Evolutionary conservation across 2,888 invertebrate species (phyloP).

Genomic region (Teleiodes luculella): DNA sequence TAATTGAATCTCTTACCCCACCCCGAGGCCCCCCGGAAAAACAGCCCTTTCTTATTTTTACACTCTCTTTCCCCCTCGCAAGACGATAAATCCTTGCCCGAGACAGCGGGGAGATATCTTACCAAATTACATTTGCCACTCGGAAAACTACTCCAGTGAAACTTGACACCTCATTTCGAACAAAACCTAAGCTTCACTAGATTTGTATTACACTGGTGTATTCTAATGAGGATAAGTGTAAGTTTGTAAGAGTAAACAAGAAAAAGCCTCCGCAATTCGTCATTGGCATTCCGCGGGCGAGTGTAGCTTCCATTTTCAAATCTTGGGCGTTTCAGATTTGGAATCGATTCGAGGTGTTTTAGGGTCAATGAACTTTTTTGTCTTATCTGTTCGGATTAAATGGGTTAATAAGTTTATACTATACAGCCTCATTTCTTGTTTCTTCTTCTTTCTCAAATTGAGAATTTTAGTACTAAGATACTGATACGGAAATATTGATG

Average conservation of each 20-base stretch:
- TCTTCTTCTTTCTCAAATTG: too few species aligned
- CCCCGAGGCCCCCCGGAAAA: conserved; percentile 68
- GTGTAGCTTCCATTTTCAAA: conserved; percentile 64
- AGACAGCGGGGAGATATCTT: conserved; percentile 73
- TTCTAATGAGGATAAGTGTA: conserved; percentile 22
- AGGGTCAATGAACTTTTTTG: conserved; percentile 15
- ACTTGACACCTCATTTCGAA: conserved; percentile 8
- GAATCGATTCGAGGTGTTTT: conserved; percentile 35
- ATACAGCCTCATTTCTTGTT: too few species aligned
- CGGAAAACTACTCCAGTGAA: conserved; percentile 13
- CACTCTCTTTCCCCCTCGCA: conserved; percentile 61
- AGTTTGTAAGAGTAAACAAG: conserved; percentile 56
- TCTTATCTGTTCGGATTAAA: too few species aligned
- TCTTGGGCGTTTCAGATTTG: conserved; percentile 49
- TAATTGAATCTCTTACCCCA: conserved; percentile 72
- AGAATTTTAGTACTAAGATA: too few species aligned
- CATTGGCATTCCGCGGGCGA: conserved; percentile 75
- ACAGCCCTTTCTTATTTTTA: conserved; percentile 78
- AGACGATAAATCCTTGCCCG: conserved; percentile 77
- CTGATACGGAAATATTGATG: too few species aligned
- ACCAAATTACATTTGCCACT: conserved; percentile 34
- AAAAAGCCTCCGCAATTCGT: conserved; percentile 76
- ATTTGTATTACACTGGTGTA: background rate
- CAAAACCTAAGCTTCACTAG: background rate
- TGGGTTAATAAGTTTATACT: too few species aligned